Base-by-base conservation (phyloP, 1,140 invertebrate genomes). In the Cherax destructor region DNA sequence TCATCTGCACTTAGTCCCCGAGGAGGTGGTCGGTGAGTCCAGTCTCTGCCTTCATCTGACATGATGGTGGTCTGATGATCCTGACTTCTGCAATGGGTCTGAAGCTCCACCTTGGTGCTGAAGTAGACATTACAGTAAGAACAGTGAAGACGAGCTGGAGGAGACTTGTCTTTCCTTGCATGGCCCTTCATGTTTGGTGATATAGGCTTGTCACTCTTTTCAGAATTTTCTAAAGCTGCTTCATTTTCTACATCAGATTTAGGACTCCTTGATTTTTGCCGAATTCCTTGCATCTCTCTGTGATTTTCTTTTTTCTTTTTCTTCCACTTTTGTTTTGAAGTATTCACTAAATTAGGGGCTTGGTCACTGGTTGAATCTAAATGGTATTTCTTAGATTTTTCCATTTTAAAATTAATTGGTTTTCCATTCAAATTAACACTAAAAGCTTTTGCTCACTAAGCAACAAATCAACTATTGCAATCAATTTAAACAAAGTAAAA, bases 11-110 rank as follows among this genome's bases (percentile, higher is more conserved):
- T 93, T n/a, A 95, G 92, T 4, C 95, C 95, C 83, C 96, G 94
- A 30, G 96, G 96, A 52, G 96, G 96, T 21, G 96, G 95, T 83
- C 96, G 94, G 95, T 95, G 97, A 88, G 96, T 95, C 97, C 97
- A 97, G 93, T 96, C 96, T 50, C 96, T 95, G 85, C 95, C 96
- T 94, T 96, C 96, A 94, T 97, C 96, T 49, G 96, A 96, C 95
- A 96, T 97, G 92, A 97, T 96, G 83, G 96, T 95, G 91, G 95
- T 96, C 94, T 96, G 96, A 94, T 97, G 96, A 76, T 95, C 94
- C 93, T 96, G 96, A 52, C 96, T 96, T 92, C 96, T 95, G 94
- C 96, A 96, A 94, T 97, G 96, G 76, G 95, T 95, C 61, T 96
- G 95, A 59, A 97, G 94, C 91, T 97, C 96, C 69, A 95, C 94